A percentile compares a stretch with the other conserved stretches of the same genome.
Conservation (phyloP, 1,140 invertebrate species). For the Oryctes rhinoceros region DNA sequence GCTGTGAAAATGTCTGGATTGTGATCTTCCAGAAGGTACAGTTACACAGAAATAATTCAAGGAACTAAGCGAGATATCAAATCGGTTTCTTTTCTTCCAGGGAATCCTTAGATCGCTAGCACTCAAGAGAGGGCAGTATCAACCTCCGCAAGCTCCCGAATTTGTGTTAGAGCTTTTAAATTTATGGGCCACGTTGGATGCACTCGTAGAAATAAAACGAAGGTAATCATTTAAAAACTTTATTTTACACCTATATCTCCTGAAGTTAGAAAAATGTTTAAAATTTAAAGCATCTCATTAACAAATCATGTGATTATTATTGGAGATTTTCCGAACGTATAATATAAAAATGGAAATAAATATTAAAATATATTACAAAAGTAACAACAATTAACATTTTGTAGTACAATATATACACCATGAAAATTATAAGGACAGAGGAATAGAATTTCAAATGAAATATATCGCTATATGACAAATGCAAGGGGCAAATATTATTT, state of each 20-base stretch:
- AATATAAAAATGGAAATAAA: conserved; percentile 24
- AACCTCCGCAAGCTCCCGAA: neutral
- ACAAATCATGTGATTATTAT: neutral
- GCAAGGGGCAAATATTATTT: neutral
- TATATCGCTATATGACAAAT: neutral
- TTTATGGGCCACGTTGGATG: neutral
- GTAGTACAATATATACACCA: conserved; percentile 35
- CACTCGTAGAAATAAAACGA: conserved; percentile 42
- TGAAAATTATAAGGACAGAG: conserved; percentile 18
- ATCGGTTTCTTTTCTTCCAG: no score
- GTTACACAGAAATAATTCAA: no score
- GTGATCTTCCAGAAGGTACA: no score
- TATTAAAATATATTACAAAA: conserved; percentile 38
- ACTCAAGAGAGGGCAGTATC: neutral
- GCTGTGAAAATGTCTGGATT: no score
- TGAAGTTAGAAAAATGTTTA: conserved; percentile 49
- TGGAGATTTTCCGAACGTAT: neutral
- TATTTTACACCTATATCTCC: conserved; percentile 51
- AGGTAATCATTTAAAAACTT: conserved; percentile 49
- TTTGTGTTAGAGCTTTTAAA: neutral
- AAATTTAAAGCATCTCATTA: conserved; percentile 33
- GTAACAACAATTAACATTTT: conserved; percentile 37
- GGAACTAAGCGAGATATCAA: no score
- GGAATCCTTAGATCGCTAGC: neutral
- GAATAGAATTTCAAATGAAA: neutral